These are phyloP conservation scores for Thymelicus acteon DNA, from an alignment of 2,888 invertebrate genomes.

Conservation along the genomic window DNA sequence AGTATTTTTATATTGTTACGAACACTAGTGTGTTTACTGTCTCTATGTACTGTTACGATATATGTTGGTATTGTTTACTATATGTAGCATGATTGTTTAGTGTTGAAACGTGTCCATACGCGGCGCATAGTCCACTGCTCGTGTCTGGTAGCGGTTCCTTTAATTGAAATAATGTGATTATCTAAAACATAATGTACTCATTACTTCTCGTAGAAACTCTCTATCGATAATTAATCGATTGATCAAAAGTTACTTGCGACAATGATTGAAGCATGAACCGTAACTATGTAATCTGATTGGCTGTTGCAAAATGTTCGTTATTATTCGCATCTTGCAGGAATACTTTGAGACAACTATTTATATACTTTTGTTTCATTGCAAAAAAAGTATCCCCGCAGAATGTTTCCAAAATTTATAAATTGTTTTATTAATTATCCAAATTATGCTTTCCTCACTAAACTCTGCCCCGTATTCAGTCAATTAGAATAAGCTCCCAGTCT, in stretches of 20 bases:
- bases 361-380: not conserved
- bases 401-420: not conserved
- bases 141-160: slow-evolving; percentile 19
- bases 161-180: not conserved
- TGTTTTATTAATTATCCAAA: not conserved
- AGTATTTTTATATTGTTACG: slow-evolving; percentile 40
- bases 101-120: slow-evolving; percentile 29
- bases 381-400: slow-evolving; percentile 9
- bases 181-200: not conserved
- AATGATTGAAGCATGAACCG: slow-evolving; percentile 22
- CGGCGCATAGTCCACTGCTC: not conserved
- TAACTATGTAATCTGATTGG: slow-evolving; percentile 23
- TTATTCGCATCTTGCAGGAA: slow-evolving; percentile 16
- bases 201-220: no score
- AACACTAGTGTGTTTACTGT: slow-evolving; percentile 40
- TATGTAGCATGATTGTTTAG: slow-evolving; percentile 48
- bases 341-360: not conserved
- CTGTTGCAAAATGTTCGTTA: slow-evolving; percentile 19
- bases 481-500: not conserved
- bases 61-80: slow-evolving; percentile 41
- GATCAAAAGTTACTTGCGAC: not conserved
- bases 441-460: slow-evolving; percentile 16
- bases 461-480: slow-evolving; percentile 13
- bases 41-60: slow-evolving; percentile 15
- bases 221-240: not conserved